phyloP scores from a whole-genome alignment of 2,113 vertebrate species.

The Dipodomys merriami region DNA sequence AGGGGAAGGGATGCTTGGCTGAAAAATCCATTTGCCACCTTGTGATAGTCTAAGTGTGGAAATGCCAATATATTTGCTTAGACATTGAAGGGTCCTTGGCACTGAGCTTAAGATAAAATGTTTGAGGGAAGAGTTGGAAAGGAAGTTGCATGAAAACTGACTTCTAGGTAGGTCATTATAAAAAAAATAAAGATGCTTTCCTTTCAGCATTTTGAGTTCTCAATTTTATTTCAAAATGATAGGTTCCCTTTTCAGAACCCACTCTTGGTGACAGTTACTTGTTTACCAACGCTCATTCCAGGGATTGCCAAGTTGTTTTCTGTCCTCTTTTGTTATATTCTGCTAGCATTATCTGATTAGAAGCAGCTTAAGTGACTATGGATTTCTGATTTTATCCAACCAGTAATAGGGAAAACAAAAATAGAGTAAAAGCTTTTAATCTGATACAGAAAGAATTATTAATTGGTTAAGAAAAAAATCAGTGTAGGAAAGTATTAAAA shows the following conservation, averaged over 20 bases:
- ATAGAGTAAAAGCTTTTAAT: neutral
- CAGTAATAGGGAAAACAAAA: neutral
- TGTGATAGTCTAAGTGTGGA: neutral
- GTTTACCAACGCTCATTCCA: neutral
- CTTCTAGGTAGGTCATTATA: neutral
- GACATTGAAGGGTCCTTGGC: neutral
- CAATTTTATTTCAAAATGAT: constrained; percentile 14
- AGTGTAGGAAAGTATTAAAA: constrained; percentile 8
- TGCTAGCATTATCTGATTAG: neutral
- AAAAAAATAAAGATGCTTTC: neutral
- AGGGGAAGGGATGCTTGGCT: neutral
- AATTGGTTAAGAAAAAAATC: constrained; percentile 24
- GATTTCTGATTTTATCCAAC: neutral
- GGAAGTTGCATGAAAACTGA: neutral
- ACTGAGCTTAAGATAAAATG: neutral
- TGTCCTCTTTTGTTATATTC: neutral
- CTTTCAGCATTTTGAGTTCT: neutral
- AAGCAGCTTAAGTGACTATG: neutral
- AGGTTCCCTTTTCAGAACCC: neutral
- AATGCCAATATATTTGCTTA: neutral
- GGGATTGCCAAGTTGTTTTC: neutral
- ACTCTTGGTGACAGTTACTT: neutral
- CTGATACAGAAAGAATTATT: constrained; percentile 10
- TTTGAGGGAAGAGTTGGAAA: neutral
- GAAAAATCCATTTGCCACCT: neutral